Evolutionary conservation across 1,140 invertebrate species (phyloP).

Genomic region (Drosophila rhopaloa): DNA sequence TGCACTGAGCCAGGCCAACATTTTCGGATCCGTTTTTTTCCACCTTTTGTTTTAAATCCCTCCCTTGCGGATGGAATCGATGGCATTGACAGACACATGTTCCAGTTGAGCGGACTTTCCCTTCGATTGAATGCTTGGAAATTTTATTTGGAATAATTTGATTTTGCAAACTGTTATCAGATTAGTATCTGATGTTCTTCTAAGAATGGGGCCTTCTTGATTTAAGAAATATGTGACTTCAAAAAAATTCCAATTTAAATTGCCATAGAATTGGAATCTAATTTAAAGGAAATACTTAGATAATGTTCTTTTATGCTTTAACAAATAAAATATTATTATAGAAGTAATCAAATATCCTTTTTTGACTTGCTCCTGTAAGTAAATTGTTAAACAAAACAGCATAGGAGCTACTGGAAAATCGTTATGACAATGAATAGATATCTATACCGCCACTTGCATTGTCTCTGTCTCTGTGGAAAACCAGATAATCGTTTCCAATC

Average conservation of each 20-base stretch:
- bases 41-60: slow-evolving; percentile 30
- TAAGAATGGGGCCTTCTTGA: too few species aligned
- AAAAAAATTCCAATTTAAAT: too few species aligned
- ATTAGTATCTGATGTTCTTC: not conserved
- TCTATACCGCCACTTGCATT: not conserved
- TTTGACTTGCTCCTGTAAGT: too few species aligned
- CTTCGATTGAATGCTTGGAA: not conserved
- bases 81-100: slow-evolving; percentile 39
- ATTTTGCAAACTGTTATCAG: not conserved
- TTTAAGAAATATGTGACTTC: too few species aligned
- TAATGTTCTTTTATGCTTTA: too few species aligned
- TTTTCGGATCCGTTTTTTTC: slow-evolving; percentile 32
- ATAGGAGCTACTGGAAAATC: not conserved
- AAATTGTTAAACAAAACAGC: too few species aligned
- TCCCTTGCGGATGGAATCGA: slow-evolving; percentile 49
- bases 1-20: slow-evolving; percentile 45
- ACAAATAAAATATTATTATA: too few species aligned
- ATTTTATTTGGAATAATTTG: not conserved
- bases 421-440: not conserved
- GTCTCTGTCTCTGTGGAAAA: not conserved
- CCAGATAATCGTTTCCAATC: slow-evolving; percentile 27
- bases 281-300: too few species aligned
- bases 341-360: too few species aligned
- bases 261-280: too few species aligned
- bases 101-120: slow-evolving; percentile 2